phyloP scores from a whole-genome alignment of 2,797 vertebrate genomes.

The Enteromius anoplus region DNA sequence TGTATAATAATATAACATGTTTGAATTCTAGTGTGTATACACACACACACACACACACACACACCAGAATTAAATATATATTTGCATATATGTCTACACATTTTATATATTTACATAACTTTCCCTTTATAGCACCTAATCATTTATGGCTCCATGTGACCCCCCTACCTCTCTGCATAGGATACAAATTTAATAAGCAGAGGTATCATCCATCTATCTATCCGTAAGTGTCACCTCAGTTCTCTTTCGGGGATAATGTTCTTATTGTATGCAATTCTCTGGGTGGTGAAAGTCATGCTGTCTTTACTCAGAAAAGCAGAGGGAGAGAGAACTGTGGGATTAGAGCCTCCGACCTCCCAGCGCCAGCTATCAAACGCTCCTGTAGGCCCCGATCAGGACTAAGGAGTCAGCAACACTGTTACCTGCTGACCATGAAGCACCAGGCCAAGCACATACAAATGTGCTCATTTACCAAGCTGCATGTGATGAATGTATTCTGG shows the following conservation, averaged over 20 bases:
- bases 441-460: constrained; percentile 35
- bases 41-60: too few relatives aligned
- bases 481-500: constrained; percentile 42
- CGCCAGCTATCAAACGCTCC: constrained; percentile 48
- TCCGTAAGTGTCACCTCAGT: constrained; percentile 76
- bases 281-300: constrained; percentile 82
- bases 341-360: constrained; percentile 56
- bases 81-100: background rate
- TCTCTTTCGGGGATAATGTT: constrained; percentile 85
- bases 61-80: too few relatives aligned
- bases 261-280: constrained; percentile 82
- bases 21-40: too few relatives aligned
- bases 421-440: constrained; percentile 26
- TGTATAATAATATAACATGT: background rate
- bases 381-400: constrained; percentile 42
- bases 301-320: constrained; percentile 81
- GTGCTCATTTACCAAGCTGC: constrained; percentile 13
- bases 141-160: constrained; percentile 18
- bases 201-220: constrained; percentile 76
- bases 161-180: constrained; percentile 66
- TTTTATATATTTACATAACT: constrained; percentile 43
- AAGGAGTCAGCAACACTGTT: constrained; percentile 43
- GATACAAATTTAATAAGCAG: constrained; percentile 75
- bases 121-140: constrained; percentile 63
- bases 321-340: constrained; percentile 67